Evolutionary conservation across 2,888 invertebrate genomes (phyloP).

Genomic region (Mythimna loreyi): DNA sequence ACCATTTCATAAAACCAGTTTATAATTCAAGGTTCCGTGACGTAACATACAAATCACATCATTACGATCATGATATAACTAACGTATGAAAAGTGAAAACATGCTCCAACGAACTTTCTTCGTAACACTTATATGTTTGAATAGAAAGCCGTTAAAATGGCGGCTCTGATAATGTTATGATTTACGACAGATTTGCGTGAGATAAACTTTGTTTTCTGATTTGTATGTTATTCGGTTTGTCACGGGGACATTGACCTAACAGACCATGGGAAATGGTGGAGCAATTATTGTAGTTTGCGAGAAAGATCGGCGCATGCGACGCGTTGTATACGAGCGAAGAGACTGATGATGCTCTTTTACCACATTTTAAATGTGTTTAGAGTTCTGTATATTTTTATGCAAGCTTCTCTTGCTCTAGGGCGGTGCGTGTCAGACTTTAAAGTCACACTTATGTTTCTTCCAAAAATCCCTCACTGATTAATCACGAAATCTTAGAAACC

Average conservation of each 20-base stretch:
- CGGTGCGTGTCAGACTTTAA: too few species aligned
- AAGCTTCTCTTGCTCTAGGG: too few species aligned
- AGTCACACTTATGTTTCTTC: too few species aligned
- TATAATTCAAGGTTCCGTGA: constrained; percentile 51
- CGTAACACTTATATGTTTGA: constrained; percentile 79
- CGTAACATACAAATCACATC: constrained; percentile 59
- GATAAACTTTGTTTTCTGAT: constrained; percentile 45
- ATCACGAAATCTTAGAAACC: too few species aligned
- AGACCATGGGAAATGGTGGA: constrained; percentile 32
- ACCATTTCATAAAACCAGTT: constrained; percentile 48
- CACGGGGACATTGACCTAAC: constrained; percentile 37
- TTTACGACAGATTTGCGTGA: constrained; percentile 60
- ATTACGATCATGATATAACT: constrained; percentile 71
- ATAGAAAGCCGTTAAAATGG: constrained; percentile 78
- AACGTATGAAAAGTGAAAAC: constrained; percentile 82
- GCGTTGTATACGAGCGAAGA: neutral
- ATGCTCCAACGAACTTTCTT: constrained; percentile 76
- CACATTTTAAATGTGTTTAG: neutral
- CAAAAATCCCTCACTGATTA: too few species aligned
- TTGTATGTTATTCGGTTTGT: constrained; percentile 31
- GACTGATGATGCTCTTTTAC: neutral
- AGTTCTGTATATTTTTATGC: neutral
- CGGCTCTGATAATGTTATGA: constrained; percentile 55
- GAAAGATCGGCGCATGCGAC: constrained; percentile 3
- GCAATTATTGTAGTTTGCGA: constrained; percentile 21